Conservation (phyloP, 2,797 vertebrate species). For the Catharus ustulatus region DNA sequence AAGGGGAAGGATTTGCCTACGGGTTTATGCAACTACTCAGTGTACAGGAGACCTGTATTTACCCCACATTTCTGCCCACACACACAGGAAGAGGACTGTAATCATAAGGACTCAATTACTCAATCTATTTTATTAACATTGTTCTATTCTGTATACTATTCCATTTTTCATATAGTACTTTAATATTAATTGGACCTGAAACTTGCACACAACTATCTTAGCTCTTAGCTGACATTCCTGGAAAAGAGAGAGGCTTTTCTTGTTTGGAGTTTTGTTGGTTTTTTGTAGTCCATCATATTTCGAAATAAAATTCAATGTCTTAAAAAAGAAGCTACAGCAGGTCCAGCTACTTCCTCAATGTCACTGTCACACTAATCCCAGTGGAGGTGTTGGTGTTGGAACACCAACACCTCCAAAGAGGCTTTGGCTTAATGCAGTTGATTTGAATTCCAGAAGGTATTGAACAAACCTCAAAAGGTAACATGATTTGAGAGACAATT, state of each 20-base stretch:
- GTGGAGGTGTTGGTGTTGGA: too few species aligned
- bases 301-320: neutral
- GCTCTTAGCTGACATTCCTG: neutral
- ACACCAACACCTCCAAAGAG: neutral
- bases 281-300: neutral
- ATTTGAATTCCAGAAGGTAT: neutral
- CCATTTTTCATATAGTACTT: neutral
- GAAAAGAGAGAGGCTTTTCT: neutral
- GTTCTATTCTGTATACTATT: neutral
- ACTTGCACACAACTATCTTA: neutral
- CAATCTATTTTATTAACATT: neutral
- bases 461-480: neutral
- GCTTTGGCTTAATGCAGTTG: neutral
- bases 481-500: neutral
- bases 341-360: neutral
- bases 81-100: neutral
- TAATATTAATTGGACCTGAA: neutral
- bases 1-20: neutral
- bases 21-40: neutral
- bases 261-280: neutral
- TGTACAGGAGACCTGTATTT: neutral
- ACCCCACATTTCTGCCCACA: neutral
- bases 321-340: neutral
- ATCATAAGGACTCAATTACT: neutral
- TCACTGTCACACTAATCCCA: neutral